A percentile compares a stretch with the other conserved stretches of the same genome.
Evolutionary conservation across 2,888 invertebrate species (phyloP).

Genomic region (Thecophora atra): DNA sequence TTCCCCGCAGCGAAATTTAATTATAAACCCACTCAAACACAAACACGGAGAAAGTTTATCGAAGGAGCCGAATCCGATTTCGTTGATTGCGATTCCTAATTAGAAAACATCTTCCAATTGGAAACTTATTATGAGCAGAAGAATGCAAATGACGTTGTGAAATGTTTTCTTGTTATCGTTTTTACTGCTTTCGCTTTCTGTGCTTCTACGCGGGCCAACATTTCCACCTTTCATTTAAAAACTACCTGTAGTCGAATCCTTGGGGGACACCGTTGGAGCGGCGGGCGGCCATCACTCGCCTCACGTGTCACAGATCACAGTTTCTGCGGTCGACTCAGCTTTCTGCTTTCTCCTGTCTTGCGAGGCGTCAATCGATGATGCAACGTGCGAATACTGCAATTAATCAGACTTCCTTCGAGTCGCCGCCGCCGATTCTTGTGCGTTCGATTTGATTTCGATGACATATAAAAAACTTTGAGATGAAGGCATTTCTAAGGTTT

Average conservation of each 20-base stretch:
- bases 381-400: too few relatives aligned
- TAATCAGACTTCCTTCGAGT: too few relatives aligned
- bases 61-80: too few relatives aligned
- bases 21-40: too few relatives aligned
- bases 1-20: too few relatives aligned
- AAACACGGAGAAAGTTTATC: too few relatives aligned
- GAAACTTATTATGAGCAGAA: too few relatives aligned
- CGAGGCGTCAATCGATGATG: too few relatives aligned
- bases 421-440: slow-evolving; percentile 12
- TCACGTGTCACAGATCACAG: neutral
- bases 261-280: slow-evolving; percentile 17
- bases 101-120: too few relatives aligned
- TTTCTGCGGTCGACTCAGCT: slow-evolving; percentile 23
- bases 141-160: too few relatives aligned
- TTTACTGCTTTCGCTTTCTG: neutral
- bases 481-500: slow-evolving; percentile 27
- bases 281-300: neutral
- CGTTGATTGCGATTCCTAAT: too few relatives aligned
- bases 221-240: neutral
- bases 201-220: neutral
- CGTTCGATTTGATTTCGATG: slow-evolving; percentile 15
- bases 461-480: slow-evolving; percentile 9
- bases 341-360: neutral
- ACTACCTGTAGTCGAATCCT: slow-evolving; percentile 25
- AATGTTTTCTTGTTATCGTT: too few relatives aligned